Evolutionary conservation across 2,888 invertebrate species (phyloP), one percentile per base, ranked within the genome.

Genomic region (Zelleria hepariella): DNA sequence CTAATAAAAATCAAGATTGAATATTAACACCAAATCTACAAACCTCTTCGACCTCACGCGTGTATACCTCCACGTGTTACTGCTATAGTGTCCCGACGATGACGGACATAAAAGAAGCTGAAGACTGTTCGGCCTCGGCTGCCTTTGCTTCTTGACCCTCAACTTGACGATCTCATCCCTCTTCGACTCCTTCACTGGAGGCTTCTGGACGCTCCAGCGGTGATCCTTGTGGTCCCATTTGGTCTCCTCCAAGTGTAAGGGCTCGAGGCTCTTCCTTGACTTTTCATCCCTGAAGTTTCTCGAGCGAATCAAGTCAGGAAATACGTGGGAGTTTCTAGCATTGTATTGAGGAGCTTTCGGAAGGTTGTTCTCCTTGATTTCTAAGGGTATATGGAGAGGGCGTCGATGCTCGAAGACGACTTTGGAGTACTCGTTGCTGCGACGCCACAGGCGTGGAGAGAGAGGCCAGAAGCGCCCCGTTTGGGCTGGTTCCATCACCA

Each of bases 401-500:
- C 78, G 77, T 66, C 87, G 68, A 1, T 86, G 86, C 58, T 86
- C 86, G 71, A 86, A 88, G n/a, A 86, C 86, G 25, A 86, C 80
- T 70, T 86, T 88, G 48, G 86, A 82, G 66, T 85, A 88, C 59
- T 88, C 88, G 66, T 78, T 86, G 71, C 88, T 88, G 59, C 86
- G 75, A 47, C 88, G 79, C 87, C 87, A 88, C 20, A 88, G 69
- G 8, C 85, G 79, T 23, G 88, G 88, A 47, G 87, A 88, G 20
- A 88, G 71, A 26, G 88, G 87, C 88, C 88, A 88, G 63, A 88
- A 85, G 24, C 84, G 78, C 69, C 83, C 82, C 62, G 73, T 76
- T 65, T 77, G 80, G 56, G 80, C 73, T 63, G 85, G 76, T 78
- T 88, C 87, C 86, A 88, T 86, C 66, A 87, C 86, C 88, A 88